A percentile compares a stretch with the other conserved stretches of the same genome.
Evolutionary conservation across 2,113 vertebrate genomes (phyloP).

Genomic region (Podilymbus podiceps): DNA sequence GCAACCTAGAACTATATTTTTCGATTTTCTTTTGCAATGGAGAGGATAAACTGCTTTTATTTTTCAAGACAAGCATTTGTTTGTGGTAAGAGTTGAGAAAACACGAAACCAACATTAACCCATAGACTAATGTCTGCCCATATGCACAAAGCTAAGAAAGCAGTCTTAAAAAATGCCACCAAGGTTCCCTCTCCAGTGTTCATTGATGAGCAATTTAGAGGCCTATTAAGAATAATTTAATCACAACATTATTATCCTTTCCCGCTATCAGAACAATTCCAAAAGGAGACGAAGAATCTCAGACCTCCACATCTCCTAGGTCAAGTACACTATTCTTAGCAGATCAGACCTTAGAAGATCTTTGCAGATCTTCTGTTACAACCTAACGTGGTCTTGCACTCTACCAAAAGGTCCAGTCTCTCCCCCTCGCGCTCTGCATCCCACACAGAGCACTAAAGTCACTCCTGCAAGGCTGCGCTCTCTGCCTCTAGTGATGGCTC

Average conservation of each 20-base stretch:
- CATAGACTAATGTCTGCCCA: background rate
- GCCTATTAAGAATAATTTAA: background rate
- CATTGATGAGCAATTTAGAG: background rate
- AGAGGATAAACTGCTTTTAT: background rate
- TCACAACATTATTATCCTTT: background rate
- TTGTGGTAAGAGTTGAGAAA: background rate
- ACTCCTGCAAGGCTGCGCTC: accelerated
- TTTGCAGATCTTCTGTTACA: background rate
- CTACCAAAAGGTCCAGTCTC: background rate
- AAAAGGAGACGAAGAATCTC: background rate
- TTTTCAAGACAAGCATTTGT: background rate
- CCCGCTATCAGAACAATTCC: background rate
- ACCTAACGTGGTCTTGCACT: background rate
- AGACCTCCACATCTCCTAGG: background rate
- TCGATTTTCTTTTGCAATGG: background rate
- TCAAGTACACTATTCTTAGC: background rate
- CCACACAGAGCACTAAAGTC: background rate
- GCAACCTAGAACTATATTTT: background rate
- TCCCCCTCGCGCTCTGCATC: background rate
- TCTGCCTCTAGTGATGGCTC: background rate
- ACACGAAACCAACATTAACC: background rate
- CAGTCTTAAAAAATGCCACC: background rate
- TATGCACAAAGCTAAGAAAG: background rate
- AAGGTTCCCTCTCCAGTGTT: background rate
- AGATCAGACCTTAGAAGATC: background rate